Percentiles rank a stretch among this genome's conserved stretches.
These are phyloP conservation scores for Halcyon malimbica DNA, from an alignment of 2,113 vertebrate species.

Conservation along the genomic window DNA sequence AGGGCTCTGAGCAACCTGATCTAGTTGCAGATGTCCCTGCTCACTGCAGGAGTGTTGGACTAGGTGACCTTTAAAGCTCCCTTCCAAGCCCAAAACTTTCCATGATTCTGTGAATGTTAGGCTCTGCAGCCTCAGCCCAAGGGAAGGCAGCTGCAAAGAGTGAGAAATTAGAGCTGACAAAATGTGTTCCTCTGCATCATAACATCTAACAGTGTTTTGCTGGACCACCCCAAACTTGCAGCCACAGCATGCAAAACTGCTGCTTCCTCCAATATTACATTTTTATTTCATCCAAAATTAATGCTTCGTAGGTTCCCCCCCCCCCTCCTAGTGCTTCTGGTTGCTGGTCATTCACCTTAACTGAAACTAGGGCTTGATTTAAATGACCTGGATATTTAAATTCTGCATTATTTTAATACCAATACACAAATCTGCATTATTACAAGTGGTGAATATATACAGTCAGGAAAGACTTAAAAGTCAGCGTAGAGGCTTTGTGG, in stretches of 20 bases:
- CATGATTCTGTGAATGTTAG: not conserved
- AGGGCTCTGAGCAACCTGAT: not conserved
- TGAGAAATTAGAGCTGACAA: not conserved
- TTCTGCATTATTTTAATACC: not conserved
- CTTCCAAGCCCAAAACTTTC: not conserved
- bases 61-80: not conserved
- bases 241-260: fast-evolving
- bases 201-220: not conserved
- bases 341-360: not conserved
- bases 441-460: not conserved
- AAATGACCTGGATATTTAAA: not conserved
- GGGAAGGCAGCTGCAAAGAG: fast-evolving
- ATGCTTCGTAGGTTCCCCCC: not conserved
- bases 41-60: not conserved
- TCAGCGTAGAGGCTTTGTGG: not conserved
- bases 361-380: not conserved
- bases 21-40: not conserved
- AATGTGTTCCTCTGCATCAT: fast-evolving
- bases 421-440: not conserved
- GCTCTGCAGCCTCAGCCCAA: not conserved
- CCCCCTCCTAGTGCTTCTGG: not conserved
- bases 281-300: not conserved
- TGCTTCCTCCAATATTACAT: fast-evolving
- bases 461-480: constrained; percentile 9
- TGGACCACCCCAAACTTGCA: not conserved